Base-by-base conservation (phyloP, 2,797 vertebrate species). In the Sebastes vulpes region DNA sequence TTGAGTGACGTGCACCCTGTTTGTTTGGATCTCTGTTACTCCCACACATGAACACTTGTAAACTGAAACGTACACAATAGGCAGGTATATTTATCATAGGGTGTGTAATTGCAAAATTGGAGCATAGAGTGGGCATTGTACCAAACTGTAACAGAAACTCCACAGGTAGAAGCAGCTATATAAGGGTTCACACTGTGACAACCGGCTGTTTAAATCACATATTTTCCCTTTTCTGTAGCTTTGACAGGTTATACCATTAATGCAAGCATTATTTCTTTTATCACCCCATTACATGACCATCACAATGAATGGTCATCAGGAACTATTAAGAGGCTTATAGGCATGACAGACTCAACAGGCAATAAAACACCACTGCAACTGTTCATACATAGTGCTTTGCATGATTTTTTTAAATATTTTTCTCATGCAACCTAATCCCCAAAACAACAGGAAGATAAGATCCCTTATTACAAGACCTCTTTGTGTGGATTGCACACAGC, bases 21-120 rank as follows among this genome's bases (percentile, higher is more conserved):
- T 65, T 65, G 57, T 68, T 60, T 23, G 46, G 48, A 28, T 28
- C 46, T 32, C 9, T 63, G 31, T 72, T 76, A n/a, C 60, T 67
- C 64, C 31, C 35, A 16, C 69, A 50, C 69, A 23, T 3, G 12
- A 64, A 5, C 59, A 31, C 50, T 71, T 64, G 42, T 69, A 60
- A 42, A 46, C 52, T 3, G 35, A 73, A 63, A 54, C n/a, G 32
- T 35, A 31, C 28, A 73, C 46, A 63, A 29, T 32, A 21, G 61
- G n/a, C n/a, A 57, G 28, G 23, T 60, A n/a, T 21, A 69, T 81
- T 68, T 50, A 57, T 74, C 60, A 58, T 11, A 16, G 4, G 8
- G 38, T 1, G 0, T 31, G 4, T 58, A 23, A 35, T 23, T 32
- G 18, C 12, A 59, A 23, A 71, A 58, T 50, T 66, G 23, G 46